Evolutionary conservation across 2,888 invertebrate species (phyloP).

Genomic region (Sarcophaga rosellei): DNA sequence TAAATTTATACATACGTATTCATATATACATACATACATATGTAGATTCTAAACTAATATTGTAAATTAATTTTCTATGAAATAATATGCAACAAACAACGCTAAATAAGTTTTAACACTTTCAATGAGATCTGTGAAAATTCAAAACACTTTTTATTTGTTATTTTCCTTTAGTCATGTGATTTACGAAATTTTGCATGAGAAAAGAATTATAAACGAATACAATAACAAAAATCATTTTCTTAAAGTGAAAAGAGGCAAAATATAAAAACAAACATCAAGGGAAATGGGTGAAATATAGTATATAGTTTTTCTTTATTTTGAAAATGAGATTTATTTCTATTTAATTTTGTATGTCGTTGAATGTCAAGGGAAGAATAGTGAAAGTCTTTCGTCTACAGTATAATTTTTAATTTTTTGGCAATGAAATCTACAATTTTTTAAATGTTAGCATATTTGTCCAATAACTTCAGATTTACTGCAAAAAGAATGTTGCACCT

Average conservation of each 20-base stretch:
- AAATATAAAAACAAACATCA: conserved; percentile 21
- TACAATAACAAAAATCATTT: conserved; percentile 35
- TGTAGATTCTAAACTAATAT: background rate
- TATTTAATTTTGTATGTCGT: conserved; percentile 33
- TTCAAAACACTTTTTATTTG: conserved; percentile 30
- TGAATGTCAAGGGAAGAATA: conserved; percentile 63
- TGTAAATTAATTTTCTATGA: background rate
- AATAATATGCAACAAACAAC: background rate
- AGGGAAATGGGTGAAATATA: conserved; percentile 35
- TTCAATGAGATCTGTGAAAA: conserved; percentile 41
- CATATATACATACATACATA: background rate
- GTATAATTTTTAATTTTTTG: conserved; percentile 44
- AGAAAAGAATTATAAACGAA: conserved; percentile 29
- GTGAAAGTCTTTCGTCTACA: conserved; percentile 47
- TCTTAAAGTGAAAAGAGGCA: conserved; percentile 23
- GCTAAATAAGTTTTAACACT: conserved; percentile 36
- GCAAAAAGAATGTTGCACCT: no score
- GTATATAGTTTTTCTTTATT: conserved; percentile 16
- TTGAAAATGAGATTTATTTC: conserved; percentile 35
- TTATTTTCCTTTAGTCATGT: conserved; percentile 52
- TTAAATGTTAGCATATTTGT: background rate
- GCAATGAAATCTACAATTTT: conserved; percentile 41
- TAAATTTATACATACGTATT: background rate
- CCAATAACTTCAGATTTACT: no score
- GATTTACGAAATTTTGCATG: conserved; percentile 51